Evolutionary conservation across 2,888 invertebrate species (phyloP), one percentile per base, ranked within the genome.

Genomic region (Bombylius major): DNA sequence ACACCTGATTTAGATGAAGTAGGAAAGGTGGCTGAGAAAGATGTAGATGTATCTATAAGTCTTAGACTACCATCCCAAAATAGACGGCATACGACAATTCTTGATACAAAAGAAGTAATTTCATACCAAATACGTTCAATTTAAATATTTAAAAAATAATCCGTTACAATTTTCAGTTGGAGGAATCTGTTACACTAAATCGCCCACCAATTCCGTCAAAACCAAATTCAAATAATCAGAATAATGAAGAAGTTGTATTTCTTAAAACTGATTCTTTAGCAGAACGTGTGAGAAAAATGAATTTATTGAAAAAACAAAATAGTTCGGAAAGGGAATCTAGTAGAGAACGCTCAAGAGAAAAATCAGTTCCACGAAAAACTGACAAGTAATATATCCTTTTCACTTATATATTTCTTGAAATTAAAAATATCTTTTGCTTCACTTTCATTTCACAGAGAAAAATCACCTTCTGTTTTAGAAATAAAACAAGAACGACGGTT

Each of bases 1-100:
- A 87, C 89, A 63, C 87, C 88, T 64, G 89, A 89, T 75, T 77
- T 89, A 69, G 84, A 83, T 60, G 81, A 82, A 62, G 47, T 42
- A 51, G n/a, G 78, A 66, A 70, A 75, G 64, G 81, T 81, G 62
- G 78, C 78, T 65, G 77, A 81, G 58, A 82, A 80, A 64, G 62
- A 67, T 61, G 80, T 84, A 52, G 75, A 75, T 61, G 79, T 84
- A 64, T 84, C 85, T 51, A 76, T 87, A 64, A 86, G 81, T 70
- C 75, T 87, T 59, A 83, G 82, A 62, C 75, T 86, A 65, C 86
- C 87, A 66, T 74, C 81, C 62, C 77, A 84, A 62, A 78, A 82
- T 65, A 78, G 82, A 64, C 78, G 79, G 61, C 82, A 82, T 51
- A 81, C 82, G 51, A 78, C 79, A 56, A 23, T 23, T 23, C 68